phyloP scores from a whole-genome alignment of 2,797 vertebrate genomes.

The Australoheros facetus region DNA sequence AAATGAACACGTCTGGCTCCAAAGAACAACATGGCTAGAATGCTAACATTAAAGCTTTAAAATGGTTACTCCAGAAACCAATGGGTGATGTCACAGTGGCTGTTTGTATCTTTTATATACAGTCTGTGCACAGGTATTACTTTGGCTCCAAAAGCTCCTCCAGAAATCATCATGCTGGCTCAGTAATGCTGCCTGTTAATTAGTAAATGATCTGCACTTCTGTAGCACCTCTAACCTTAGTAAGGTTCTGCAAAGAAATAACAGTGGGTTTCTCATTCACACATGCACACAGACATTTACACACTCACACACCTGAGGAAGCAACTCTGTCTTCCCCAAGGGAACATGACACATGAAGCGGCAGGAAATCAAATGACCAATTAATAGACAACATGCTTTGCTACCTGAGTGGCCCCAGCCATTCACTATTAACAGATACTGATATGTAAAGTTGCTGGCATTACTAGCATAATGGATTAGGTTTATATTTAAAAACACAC shows the following conservation, averaged over 20 bases:
- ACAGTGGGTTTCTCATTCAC: too few relatives aligned
- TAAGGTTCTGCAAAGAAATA: neutral
- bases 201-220: neutral
- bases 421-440: too few relatives aligned
- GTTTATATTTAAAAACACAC: neutral
- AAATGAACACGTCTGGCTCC: neutral
- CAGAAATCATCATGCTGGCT: neutral
- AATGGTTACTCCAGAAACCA: neutral
- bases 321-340: neutral
- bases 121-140: neutral
- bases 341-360: neutral
- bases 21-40: neutral
- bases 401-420: neutral
- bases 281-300: neutral
- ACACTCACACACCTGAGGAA: neutral
- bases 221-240: neutral
- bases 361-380: neutral
- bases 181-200: neutral
- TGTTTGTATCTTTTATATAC: neutral
- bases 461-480: neutral
- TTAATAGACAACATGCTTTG: too few relatives aligned
- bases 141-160: neutral
- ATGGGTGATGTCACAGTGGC: neutral
- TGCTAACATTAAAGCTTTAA: neutral
- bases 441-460: neutral